Evolutionary conservation across 2,888 invertebrate genomes (phyloP), one percentile per base, ranked within the genome.

Genomic region (Papilio protenor): DNA sequence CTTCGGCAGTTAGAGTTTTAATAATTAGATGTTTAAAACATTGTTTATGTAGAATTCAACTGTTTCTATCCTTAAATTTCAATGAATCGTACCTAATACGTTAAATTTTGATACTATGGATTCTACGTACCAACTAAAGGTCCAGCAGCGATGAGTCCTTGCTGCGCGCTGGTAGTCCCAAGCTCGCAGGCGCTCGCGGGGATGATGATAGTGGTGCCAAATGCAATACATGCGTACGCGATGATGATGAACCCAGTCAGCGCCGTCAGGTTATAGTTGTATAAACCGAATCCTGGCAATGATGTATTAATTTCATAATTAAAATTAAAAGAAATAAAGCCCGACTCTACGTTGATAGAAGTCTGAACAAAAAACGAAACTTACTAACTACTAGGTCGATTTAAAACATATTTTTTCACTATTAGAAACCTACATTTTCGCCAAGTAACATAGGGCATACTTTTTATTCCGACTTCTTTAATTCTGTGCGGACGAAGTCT

Each of bases 101-200:
- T 8, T 40, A 40, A 40, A 1, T 40, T 40, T 40, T 8, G 8
- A 40, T 8, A 40, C 40, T 40, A 40, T 8, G 40, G 40, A 40
- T 8, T 40, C 1, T 40, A 40, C 40, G 40, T 8, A 40, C 87
- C 86, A 27, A 86, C 73, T 40, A 85, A 73, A 11, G 86, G 86
- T 8, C 80, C 82, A 14, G 85, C 84, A 0, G 84, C 92, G 55
- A 93, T 80, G 47, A 88, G 40, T 0, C 92, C 93, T 77, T 91
- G 91, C 79, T 92, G 92, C 0, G 85, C 82, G 10, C 80, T 80
- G 1, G 89, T 91, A 88, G 87, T 94, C 81, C 81, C 85, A 83
- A 90, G 86, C 84, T 95, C 94, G 80, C 92, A 92, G n/a, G 92
- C 91, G 77, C 92, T 91, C 40, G 90, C 86, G 0, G 92, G 91